phyloP scores from a whole-genome alignment of 2,797 vertebrate genomes.

The Lepus oiostolus region DNA sequence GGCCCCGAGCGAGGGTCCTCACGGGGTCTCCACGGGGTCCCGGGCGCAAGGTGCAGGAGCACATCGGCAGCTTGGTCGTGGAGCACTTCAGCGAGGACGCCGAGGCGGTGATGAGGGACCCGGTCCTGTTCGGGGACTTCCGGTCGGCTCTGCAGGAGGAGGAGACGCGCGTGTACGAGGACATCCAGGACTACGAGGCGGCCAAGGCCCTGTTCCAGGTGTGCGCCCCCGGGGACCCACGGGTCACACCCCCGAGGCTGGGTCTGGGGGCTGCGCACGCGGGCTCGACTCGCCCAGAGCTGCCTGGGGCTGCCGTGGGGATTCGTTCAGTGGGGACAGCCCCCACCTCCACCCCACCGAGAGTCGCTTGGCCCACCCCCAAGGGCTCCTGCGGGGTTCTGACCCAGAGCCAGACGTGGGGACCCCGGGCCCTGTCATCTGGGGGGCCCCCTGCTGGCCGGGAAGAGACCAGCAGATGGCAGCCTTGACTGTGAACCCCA shows the following conservation, averaged over 20 bases:
- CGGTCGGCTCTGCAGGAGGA: slow-evolving; percentile 92
- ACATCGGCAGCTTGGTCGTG: slow-evolving; percentile 90
- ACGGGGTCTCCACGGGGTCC: not conserved
- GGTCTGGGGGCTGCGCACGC: fast-evolving
- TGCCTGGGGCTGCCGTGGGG: too few species aligned
- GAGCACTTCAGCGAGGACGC: slow-evolving; percentile 91
- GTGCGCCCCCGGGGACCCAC: fast-evolving
- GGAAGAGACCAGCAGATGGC: fast-evolving
- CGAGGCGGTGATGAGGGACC: slow-evolving; percentile 93
- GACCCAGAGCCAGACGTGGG: not conserved
- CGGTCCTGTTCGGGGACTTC: slow-evolving; percentile 97
- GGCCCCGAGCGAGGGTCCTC: not conserved
- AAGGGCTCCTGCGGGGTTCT: not conserved
- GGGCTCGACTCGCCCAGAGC: fast-evolving
- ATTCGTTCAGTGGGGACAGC: too few species aligned
- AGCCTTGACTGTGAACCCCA: not conserved
- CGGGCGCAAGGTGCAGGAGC: slow-evolving; percentile 92
- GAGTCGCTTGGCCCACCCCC: fast-evolving
- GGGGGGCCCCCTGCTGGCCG: fast-evolving
- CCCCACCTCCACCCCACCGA: too few species aligned
- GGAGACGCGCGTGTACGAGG: slow-evolving; percentile 94
- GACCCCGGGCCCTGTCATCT: not conserved
- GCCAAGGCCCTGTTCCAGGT: slow-evolving; percentile 97
- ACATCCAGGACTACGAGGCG: slow-evolving; percentile 95
- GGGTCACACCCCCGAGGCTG: fast-evolving